Conservation (phyloP, 2,888 invertebrate genomes). For the Eristalis pertinax region DNA sequence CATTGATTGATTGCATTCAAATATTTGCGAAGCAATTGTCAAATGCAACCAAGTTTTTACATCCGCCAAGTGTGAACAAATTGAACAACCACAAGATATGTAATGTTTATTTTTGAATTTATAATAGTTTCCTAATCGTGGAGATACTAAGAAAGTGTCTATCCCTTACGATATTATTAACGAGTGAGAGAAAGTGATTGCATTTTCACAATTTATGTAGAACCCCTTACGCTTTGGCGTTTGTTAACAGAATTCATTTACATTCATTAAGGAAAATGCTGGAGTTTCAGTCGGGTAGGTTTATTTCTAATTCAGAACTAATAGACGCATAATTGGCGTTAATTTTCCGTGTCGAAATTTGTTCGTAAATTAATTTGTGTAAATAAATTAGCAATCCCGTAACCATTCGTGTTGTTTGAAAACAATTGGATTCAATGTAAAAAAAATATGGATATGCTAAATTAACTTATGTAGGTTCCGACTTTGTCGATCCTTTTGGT, state of each 20-base stretch:
- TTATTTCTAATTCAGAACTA: background rate
- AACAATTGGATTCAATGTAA: background rate
- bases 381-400: background rate
- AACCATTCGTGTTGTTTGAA: background rate
- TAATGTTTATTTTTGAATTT: constrained; percentile 19
- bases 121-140: background rate
- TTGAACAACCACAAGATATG: background rate
- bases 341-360: background rate
- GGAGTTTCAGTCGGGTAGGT: background rate
- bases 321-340: constrained; percentile 3
- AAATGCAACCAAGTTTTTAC: background rate
- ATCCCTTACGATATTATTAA: background rate
- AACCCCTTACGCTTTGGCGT: constrained; percentile 1
- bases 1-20: constrained; percentile 7
- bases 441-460: background rate
- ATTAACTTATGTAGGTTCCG: background rate
- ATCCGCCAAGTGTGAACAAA: background rate
- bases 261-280: constrained; percentile 17
- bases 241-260: constrained; percentile 2
- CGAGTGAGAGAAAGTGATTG: constrained; percentile 7
- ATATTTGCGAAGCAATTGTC: constrained; percentile 1
- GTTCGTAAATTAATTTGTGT: constrained; percentile 16
- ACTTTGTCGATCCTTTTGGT: too few species aligned
- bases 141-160: background rate
- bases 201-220: background rate